phyloP scores from a whole-genome alignment of 1,140 invertebrate genomes.

The Ephestia elutella region DNA sequence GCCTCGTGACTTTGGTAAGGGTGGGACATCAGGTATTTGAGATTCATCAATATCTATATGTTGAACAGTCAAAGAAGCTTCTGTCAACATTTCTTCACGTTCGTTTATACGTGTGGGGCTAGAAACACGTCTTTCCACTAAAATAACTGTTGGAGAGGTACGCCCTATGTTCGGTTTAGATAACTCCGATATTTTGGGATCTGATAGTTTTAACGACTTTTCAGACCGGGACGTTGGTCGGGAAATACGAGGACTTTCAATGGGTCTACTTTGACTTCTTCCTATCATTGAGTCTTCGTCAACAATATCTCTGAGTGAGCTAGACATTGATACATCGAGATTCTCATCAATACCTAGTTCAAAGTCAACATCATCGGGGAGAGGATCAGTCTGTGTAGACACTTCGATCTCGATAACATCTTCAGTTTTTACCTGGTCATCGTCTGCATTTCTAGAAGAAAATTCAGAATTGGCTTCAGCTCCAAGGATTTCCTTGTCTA shows the following conservation, averaged over 20 bases:
- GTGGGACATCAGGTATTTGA: conserved; percentile 58
- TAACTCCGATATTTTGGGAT: conserved; percentile 73
- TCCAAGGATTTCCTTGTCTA: conserved; percentile 36
- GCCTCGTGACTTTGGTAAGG: conserved; percentile 49
- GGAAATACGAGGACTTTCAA: conserved; percentile 60
- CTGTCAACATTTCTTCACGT: conserved; percentile 70
- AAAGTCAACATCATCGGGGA: conserved; percentile 85
- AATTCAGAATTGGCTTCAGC: conserved; percentile 18
- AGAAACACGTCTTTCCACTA: conserved; percentile 75
- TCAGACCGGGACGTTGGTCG: conserved; percentile 60
- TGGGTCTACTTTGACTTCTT: conserved; percentile 37
- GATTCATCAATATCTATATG: conserved; percentile 58
- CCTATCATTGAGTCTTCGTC: conserved; percentile 55
- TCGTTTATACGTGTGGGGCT: conserved; percentile 73
- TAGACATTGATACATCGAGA: conserved; percentile 61
- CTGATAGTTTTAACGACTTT: conserved; percentile 74
- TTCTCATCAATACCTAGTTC: conserved; percentile 76
- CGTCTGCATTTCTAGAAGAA: conserved; percentile 12
- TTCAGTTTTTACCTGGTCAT: conserved; percentile 32
- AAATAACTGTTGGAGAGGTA: conserved; percentile 76
- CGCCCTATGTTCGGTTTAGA: conserved; percentile 72
- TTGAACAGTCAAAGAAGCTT: conserved; percentile 75
- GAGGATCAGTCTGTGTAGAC: conserved; percentile 86
- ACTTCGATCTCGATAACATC: conserved; percentile 79
- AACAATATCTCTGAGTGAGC: conserved; percentile 57